A percentile compares a stretch with the other conserved stretches of the same genome.
Evolutionary conservation across 2,113 vertebrate species (phyloP).

Genomic region (Syngnathoides biaculeatus): DNA sequence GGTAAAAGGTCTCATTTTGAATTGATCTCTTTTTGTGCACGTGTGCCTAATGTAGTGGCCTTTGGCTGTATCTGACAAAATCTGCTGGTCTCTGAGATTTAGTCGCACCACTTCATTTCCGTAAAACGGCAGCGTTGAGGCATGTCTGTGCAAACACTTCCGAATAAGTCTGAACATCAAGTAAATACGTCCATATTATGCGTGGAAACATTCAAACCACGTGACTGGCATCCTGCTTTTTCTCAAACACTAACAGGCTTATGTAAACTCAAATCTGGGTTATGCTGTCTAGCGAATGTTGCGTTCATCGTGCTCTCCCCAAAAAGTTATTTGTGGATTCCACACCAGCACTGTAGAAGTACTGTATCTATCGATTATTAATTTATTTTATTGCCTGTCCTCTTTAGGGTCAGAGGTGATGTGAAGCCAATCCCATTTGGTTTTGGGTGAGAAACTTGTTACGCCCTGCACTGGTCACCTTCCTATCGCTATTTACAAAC

Average conservation of each 20-base stretch:
- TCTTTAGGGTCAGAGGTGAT: background rate
- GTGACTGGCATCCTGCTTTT: background rate
- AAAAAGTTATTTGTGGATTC: background rate
- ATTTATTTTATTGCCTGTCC: background rate
- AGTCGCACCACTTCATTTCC: slow-evolving; percentile 24
- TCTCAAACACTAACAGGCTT: background rate
- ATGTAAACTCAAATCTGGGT: slow-evolving; percentile 8
- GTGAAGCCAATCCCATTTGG: background rate
- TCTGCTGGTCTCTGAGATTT: background rate
- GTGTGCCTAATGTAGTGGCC: background rate
- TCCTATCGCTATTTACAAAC: background rate
- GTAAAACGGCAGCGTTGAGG: slow-evolving; percentile 31
- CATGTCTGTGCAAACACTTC: slow-evolving; percentile 10
- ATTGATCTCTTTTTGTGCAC: background rate
- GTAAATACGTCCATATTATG: slow-evolving; percentile 26
- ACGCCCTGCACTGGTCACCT: background rate
- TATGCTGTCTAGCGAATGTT: slow-evolving; percentile 1
- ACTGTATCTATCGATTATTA: background rate
- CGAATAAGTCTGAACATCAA: slow-evolving; percentile 19
- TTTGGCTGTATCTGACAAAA: background rate
- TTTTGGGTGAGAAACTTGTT: background rate
- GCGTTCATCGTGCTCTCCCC: background rate
- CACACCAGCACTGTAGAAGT: background rate
- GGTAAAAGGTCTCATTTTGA: background rate
- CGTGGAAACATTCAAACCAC: slow-evolving; percentile 25